Conservation (phyloP, 2,113 vertebrate species). For the Nannobrachium achirus region DNA sequence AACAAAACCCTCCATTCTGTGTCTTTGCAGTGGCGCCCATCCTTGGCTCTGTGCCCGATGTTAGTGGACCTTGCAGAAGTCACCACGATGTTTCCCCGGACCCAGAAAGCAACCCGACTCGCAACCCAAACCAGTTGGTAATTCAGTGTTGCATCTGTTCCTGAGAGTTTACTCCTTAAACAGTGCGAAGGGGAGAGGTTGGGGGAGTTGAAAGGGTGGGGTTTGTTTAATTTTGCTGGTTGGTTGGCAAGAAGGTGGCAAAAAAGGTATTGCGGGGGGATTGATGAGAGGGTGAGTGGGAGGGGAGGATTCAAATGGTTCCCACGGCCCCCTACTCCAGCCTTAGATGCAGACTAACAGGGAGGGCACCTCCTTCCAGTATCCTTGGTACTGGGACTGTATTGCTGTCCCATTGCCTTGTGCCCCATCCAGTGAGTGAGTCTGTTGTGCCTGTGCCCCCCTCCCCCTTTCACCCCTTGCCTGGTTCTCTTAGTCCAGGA, state of each 20-base stretch:
- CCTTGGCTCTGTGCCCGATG: slow-evolving; percentile 89
- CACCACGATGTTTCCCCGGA: slow-evolving; percentile 78
- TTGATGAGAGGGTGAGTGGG: slow-evolving; percentile 48
- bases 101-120: slow-evolving; percentile 74
- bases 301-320: slow-evolving; percentile 76
- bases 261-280: slow-evolving; percentile 58
- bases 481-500: slow-evolving; percentile 77
- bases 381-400: slow-evolving; percentile 64
- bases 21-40: slow-evolving; percentile 87
- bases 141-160: slow-evolving; percentile 69
- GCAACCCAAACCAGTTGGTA: slow-evolving; percentile 71
- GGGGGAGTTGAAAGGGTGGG: slow-evolving; percentile 71
- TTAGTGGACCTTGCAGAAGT: slow-evolving; percentile 87
- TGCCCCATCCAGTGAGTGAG: slow-evolving; percentile 84
- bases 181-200: slow-evolving; percentile 61
- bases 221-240: slow-evolving; percentile 79
- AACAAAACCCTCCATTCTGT: slow-evolving; percentile 84
- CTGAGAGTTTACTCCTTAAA: slow-evolving; percentile 69
- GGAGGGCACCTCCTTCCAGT: slow-evolving; percentile 85
- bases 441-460: slow-evolving; percentile 89
- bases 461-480: slow-evolving; percentile 85
- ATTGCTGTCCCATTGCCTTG: slow-evolving; percentile 62
- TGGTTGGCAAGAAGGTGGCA: slow-evolving; percentile 79
- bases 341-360: slow-evolving; percentile 81
- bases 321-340: slow-evolving; percentile 78